Evolutionary conservation across 2,113 vertebrate species (phyloP).

Genomic region (Raja brachyura): DNA sequence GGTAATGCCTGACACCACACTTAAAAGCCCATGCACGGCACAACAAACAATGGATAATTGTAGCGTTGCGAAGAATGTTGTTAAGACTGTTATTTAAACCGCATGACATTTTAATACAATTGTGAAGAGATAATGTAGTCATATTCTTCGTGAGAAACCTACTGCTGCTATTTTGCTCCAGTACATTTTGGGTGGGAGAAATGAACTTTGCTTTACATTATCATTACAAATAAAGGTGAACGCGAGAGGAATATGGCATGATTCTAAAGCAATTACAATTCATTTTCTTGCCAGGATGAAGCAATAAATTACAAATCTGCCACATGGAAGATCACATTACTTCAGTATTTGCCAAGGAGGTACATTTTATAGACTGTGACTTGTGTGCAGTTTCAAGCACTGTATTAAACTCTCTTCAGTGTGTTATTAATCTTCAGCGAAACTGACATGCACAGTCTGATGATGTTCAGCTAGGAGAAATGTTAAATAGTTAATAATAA

Average conservation of each 20-base stretch:
- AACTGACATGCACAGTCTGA: slow-evolving; percentile 26
- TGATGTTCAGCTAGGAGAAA: slow-evolving; percentile 29
- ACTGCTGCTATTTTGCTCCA: neutral
- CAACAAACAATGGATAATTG: slow-evolving; percentile 19
- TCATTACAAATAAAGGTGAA: slow-evolving; percentile 35
- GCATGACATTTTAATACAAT: neutral
- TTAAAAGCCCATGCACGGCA: neutral
- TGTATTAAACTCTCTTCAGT: slow-evolving; percentile 30
- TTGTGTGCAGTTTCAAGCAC: slow-evolving; percentile 27
- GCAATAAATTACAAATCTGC: slow-evolving; percentile 42
- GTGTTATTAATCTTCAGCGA: slow-evolving; percentile 34
- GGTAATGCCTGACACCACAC: slow-evolving; percentile 3
- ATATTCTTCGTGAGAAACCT: neutral
- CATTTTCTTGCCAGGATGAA: slow-evolving; percentile 39
- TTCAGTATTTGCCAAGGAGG: slow-evolving; percentile 33
- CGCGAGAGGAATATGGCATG: slow-evolving; percentile 40
- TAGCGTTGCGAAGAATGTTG: neutral
- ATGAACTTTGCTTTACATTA: slow-evolving; percentile 39
- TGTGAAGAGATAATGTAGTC: neutral
- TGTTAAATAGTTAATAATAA: slow-evolving; percentile 38
- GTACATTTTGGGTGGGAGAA: slow-evolving; percentile 38
- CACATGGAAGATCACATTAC: slow-evolving; percentile 32
- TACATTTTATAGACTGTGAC: slow-evolving; percentile 32
- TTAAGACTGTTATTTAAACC: neutral
- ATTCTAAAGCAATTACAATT: slow-evolving; percentile 44